Evolutionary conservation across 1,140 invertebrate genomes (phyloP), one percentile per base, ranked within the genome.

Genomic region (Leucophenga varia): DNA sequence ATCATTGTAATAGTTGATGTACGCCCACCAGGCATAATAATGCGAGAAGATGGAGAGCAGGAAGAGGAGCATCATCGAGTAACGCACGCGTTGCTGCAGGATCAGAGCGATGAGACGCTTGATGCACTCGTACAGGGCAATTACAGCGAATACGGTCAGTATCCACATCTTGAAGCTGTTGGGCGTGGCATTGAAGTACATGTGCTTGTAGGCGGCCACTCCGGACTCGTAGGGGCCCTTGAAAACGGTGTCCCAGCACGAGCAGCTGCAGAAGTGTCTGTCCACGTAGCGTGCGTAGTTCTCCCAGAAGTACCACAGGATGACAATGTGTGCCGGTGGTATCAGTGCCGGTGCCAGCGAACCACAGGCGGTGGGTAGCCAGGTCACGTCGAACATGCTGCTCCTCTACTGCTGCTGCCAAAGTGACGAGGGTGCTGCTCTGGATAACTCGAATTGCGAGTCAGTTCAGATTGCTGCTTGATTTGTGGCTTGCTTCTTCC

Each of bases 1-100:
- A 54, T 91, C 89, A 59, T 92, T 92, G 80, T 86, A 89, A 61
- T 91, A 91, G 75, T 89, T 91, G 45, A 90, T 84, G 54, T 87
- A 88, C 16, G 82, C 82, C 89, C 89, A 92, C 87, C 87, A 90
- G 2, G 86, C 83, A 64, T 91, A 91, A 63, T 91, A 91, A 64
- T 92, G 87, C 1, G 89, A 88, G 67, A 89, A 90, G 42, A 90
- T 74, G 17, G 86, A 85, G 10, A 83, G 78, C 3, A 82, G 54
- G 59, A 90, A 89, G 2, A 91, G 76, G 9, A 85, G 55, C 16
- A 86, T 72, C 88, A 91, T 90, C n/a, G 79, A 81, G 41, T 76
- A 77, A 51, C 88, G 78, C 10, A 88, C 61, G 49, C 80, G 76
- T 32, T 79, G 70, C 25, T 79, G 72, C 32, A 82, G 74, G 35